phyloP scores from a whole-genome alignment of 2,888 invertebrate species.

The Nasonia oneida region DNA sequence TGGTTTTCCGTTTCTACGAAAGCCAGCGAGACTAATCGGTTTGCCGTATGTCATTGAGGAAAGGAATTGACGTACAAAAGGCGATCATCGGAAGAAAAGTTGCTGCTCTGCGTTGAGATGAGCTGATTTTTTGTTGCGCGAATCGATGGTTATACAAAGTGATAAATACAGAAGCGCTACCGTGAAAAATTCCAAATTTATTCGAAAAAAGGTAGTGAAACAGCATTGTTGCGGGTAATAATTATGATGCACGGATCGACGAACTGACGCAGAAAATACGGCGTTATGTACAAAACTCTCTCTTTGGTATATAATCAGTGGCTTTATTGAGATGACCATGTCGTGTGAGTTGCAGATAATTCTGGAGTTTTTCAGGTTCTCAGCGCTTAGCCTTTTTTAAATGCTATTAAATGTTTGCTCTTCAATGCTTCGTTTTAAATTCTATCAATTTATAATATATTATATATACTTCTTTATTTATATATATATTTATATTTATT shows the following conservation, averaged over 20 bases:
- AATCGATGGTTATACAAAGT: constrained; percentile 13
- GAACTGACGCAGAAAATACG: constrained; percentile 4
- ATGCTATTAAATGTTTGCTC: constrained; percentile 29
- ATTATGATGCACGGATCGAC: background rate
- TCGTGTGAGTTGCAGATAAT: background rate
- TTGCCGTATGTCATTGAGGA: background rate
- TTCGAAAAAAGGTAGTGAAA: background rate
- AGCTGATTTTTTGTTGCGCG: constrained; percentile 11
- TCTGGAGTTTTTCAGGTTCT: constrained; percentile 44
- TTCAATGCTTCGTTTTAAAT: constrained; percentile 38
- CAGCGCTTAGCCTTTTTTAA: constrained; percentile 19
- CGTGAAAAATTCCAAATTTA: constrained; percentile 47
- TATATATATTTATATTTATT: constrained; percentile 48
- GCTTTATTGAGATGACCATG: constrained; percentile 4
- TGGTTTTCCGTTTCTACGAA: background rate
- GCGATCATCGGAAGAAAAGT: constrained; percentile 24
- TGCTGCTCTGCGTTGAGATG: background rate
- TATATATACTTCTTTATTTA: constrained; percentile 51
- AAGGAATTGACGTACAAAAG: constrained; percentile 40
- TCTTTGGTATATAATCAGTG: constrained; percentile 10
- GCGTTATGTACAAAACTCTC: constrained; percentile 37
- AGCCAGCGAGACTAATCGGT: background rate
- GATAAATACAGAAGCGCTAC: background rate
- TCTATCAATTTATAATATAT: constrained; percentile 47
- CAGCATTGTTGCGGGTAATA: background rate